These are phyloP conservation scores for Thamnaconus septentrionalis DNA, from an alignment of 2,113 vertebrate genomes.

Conservation along the genomic window DNA sequence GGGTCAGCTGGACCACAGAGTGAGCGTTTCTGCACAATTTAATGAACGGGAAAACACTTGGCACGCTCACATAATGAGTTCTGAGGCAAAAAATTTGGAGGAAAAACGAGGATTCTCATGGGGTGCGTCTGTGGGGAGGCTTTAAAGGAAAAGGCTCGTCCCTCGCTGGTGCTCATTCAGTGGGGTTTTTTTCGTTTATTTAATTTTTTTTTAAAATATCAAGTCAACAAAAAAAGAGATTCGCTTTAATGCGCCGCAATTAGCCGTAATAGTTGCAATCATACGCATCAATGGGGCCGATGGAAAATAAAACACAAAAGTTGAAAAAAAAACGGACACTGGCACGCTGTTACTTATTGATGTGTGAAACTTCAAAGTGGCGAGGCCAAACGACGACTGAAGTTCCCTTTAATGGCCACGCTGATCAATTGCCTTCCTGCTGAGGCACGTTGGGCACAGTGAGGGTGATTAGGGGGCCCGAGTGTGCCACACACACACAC, in stretches of 20 bases:
- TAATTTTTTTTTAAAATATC: background rate
- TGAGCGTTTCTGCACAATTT: constrained; percentile 68
- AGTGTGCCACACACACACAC: constrained; percentile 9
- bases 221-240: constrained; percentile 13
- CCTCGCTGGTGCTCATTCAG: constrained; percentile 67
- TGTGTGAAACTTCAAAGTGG: constrained; percentile 61
- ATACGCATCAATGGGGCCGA: constrained; percentile 62
- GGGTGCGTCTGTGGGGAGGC: constrained; percentile 43
- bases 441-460: constrained; percentile 36
- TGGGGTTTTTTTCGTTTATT: constrained; percentile 13
- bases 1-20: constrained; percentile 69
- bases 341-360: constrained; percentile 58
- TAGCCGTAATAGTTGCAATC: constrained; percentile 53
- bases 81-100: constrained; percentile 62
- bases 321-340: constrained; percentile 50
- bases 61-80: constrained; percentile 76
- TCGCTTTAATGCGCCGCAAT: constrained; percentile 29
- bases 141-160: constrained; percentile 44
- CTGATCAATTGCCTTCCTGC: constrained; percentile 47
- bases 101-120: constrained; percentile 58
- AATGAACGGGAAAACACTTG: constrained; percentile 74
- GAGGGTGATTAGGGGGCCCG: constrained; percentile 43
- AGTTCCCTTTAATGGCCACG: constrained; percentile 36
- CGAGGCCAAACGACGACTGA: constrained; percentile 31
- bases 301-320: constrained; percentile 13